Conservation (phyloP, 64 coral and sea anemone species). For the Actinia equina region DNA sequence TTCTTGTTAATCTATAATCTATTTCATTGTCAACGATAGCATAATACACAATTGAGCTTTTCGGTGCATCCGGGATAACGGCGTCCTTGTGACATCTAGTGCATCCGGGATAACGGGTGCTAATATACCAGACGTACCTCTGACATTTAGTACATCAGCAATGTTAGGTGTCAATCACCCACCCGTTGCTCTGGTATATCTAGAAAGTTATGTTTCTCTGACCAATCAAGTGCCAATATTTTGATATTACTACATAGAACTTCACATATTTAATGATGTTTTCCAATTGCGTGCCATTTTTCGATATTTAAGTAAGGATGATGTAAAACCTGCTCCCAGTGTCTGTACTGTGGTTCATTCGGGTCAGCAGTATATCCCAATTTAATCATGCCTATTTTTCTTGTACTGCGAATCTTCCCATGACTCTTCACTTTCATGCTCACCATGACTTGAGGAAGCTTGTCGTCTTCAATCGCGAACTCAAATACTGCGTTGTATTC, state of each 20-base stretch:
- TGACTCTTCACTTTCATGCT: slow-evolving; percentile 64
- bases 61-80: neutral
- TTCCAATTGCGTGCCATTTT: slow-evolving; percentile 59
- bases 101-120: no score
- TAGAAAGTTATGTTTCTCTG: neutral
- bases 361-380: slow-evolving; percentile 63
- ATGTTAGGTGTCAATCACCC: no score
- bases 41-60: neutral
- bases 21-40: neutral
- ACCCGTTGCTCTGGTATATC: no score
- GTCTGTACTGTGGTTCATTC: slow-evolving; percentile 72
- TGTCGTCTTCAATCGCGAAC: slow-evolving; percentile 62
- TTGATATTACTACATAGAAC: neutral
- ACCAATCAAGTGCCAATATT: no score
- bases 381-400: slow-evolving; percentile 57
- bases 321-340: slow-evolving; percentile 84
- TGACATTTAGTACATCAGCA: neutral
- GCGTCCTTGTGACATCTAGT: neutral
- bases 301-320: slow-evolving; percentile 73
- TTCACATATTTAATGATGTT: neutral
- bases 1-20: no score
- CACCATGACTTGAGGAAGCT: slow-evolving; percentile 66
- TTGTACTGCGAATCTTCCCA: slow-evolving; percentile 49
- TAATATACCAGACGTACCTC: no score
- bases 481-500: slow-evolving; percentile 66